phyloP scores from a whole-genome alignment of 2,888 invertebrate genomes.

The Himalopsyche tibetana region DNA sequence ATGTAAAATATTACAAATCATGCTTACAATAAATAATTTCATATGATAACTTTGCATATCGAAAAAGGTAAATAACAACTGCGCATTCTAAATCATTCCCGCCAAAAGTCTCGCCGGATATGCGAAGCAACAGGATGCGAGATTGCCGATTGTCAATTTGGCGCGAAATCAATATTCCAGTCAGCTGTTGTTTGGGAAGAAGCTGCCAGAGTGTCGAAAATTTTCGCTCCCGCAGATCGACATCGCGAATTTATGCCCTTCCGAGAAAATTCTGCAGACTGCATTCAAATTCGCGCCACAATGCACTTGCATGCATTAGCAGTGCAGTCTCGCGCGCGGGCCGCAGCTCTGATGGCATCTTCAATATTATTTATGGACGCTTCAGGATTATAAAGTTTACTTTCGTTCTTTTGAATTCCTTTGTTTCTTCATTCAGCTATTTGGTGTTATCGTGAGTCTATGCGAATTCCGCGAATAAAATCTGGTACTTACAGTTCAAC shows the following conservation, averaged over 20 bases:
- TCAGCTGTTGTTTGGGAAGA: conserved; percentile 30
- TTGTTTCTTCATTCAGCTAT: no score
- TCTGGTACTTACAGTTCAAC: no score
- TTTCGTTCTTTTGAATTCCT: no score
- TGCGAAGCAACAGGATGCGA: background rate
- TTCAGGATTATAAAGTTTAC: no score
- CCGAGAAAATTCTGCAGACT: conserved; percentile 6
- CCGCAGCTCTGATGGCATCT: background rate
- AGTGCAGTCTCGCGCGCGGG: background rate
- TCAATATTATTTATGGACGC: background rate
- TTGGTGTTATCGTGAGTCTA: no score
- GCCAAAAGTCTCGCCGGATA: conserved; percentile 26
- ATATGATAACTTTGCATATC: no score
- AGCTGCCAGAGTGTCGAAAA: conserved; percentile 17
- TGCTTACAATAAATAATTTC: no score
- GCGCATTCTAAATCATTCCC: conserved; percentile 5
- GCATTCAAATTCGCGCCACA: background rate
- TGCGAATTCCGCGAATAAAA: no score
- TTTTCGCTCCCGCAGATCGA: conserved; percentile 23
- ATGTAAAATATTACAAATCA: no score
- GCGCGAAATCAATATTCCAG: conserved; percentile 30
- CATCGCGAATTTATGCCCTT: background rate
- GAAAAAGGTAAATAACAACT: background rate
- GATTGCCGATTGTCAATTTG: background rate
- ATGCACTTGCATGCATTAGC: background rate